Evolutionary conservation across 2,888 invertebrate species (phyloP).

Genomic region (Pogonocherus hispidulus): DNA sequence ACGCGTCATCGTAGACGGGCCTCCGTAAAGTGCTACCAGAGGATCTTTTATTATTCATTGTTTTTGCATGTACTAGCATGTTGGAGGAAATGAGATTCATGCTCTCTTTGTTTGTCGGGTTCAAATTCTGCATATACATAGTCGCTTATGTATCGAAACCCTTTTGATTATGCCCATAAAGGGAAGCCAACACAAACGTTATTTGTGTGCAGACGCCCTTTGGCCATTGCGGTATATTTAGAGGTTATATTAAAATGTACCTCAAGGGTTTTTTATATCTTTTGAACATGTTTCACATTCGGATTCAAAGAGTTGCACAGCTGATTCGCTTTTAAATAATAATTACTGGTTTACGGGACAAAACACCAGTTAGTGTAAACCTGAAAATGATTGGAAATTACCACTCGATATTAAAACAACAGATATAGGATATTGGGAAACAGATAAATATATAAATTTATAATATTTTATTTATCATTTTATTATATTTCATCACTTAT

Average conservation of each 20-base stretch:
- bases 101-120: slow-evolving; percentile 43
- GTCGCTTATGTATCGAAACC: slow-evolving; percentile 17
- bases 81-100: slow-evolving; percentile 47
- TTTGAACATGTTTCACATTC: not conserved
- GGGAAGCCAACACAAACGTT: slow-evolving; percentile 7
- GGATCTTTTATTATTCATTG: slow-evolving; percentile 51
- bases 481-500: too few relatives aligned
- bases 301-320: not conserved
- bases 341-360: not conserved
- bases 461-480: too few relatives aligned
- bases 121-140: slow-evolving; percentile 6
- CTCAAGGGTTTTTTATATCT: not conserved
- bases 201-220: not conserved
- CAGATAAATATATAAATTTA: too few relatives aligned
- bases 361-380: too few relatives aligned
- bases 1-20: slow-evolving; percentile 11
- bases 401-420: too few relatives aligned
- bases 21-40: slow-evolving; percentile 38
- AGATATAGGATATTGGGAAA: too few relatives aligned
- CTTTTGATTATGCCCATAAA: slow-evolving; percentile 15
- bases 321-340: not conserved
- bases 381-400: too few relatives aligned
- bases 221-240: not conserved
- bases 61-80: slow-evolving; percentile 44
- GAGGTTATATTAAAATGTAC: not conserved